Evolutionary conservation across 2,113 vertebrate genomes (phyloP), one percentile per base, ranked within the genome.

Genomic region (Apistogramma diplotaenia): DNA sequence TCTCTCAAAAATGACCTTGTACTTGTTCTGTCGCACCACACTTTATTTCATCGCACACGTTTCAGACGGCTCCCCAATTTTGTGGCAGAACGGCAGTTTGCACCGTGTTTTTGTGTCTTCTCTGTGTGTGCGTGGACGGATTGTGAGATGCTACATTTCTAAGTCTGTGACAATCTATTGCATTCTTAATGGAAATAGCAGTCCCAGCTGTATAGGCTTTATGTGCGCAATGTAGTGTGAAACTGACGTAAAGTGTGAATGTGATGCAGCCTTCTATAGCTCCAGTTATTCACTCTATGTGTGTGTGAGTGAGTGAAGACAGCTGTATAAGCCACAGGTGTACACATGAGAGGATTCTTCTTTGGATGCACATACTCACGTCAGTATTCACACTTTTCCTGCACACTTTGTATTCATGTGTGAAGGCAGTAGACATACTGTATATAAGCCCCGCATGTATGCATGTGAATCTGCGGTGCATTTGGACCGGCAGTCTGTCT

Each of bases 1-100:
- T 72, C 78, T 81, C 75, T 84, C 71, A 65, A 55, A 81, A 89
- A 81, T 91, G 89, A 91, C 92, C 87, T 90, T 87, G 89, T 74
- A 49, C 59, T 54, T 71, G 86, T 62, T 35, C 79, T 59, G 83
- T 83, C 51, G 8, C 76, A 61, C 60, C 29, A 59, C 51, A 76
- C 81, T 81, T 81, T 79, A 74, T 62, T 59, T 65, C 85, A 78
- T 60, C 25, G 40, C 70, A 85, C 61, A 76, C 21, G 43, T 78
- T 83, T 85, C 12, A 70, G 74, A 81, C 65, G 51, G 37, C 59
- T 71, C 29, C 23, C 56, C 35, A 77, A 71, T 78, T 85, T 81
- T 35, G 56, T n/a, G 11, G 74, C 3, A 54, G 62, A 70, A 43
- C 19, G 37, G 25, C 15, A 23, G 18, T n/a, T 82, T 15, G 43